Percentiles rank a stretch among this genome's conserved stretches.
Evolutionary conservation across 2,797 vertebrate genomes (phyloP).

Genomic region (Poeciliopsis paucimaculata): DNA sequence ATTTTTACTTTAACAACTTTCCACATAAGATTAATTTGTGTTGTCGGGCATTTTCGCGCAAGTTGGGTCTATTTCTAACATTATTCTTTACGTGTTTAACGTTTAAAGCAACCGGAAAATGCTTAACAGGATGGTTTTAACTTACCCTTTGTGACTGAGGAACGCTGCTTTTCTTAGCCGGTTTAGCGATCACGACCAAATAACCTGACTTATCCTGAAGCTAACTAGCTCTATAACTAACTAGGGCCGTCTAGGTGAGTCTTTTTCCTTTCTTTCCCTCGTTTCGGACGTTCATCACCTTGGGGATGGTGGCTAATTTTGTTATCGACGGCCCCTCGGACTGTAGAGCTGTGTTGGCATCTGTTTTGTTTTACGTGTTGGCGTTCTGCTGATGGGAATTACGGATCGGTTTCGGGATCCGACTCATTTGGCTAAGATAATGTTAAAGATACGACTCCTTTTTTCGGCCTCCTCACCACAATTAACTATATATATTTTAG

Average conservation of each 20-base stretch:
- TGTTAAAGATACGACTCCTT: neutral
- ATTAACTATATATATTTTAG: neutral
- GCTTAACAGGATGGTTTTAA: neutral
- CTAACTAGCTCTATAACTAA: conserved; percentile 13
- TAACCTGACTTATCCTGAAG: neutral
- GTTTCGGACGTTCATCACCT: neutral
- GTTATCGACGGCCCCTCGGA: conserved; percentile 37
- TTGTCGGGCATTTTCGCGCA: neutral
- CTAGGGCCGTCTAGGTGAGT: conserved; percentile 61
- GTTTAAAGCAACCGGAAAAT: neutral
- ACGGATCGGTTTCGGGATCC: neutral
- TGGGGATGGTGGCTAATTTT: neutral
- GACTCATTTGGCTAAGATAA: neutral
- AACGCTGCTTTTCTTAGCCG: conserved; percentile 6
- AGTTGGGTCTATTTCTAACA: neutral
- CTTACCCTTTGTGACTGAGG: conserved; percentile 38
- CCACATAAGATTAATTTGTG: rapidly evolving
- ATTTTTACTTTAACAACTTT: neutral
- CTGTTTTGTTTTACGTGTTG: conserved; percentile 60
- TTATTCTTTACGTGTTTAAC: conserved; percentile 7
- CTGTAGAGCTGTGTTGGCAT: conserved; percentile 37
- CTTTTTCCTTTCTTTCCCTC: neutral
- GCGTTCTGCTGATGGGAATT: neutral
- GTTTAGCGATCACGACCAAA: neutral
- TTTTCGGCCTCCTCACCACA: neutral